Conservation (phyloP, 2,888 invertebrate genomes). For the Lasioglossum calceatum region DNA sequence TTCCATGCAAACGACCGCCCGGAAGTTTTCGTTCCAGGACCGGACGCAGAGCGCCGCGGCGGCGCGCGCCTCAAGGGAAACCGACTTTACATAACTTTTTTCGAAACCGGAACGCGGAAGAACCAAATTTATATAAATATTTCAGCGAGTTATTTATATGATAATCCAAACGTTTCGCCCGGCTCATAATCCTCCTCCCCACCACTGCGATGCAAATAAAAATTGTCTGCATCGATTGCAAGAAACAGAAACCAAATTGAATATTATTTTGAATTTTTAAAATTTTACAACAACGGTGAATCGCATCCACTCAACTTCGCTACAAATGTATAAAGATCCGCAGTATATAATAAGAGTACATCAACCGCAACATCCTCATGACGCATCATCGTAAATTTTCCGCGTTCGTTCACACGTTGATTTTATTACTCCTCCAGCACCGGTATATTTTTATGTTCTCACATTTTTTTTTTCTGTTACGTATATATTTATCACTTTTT, state of each 20-base stretch:
- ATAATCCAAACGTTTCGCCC: not conserved
- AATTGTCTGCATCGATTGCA: too few relatives aligned
- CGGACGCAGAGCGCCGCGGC: not conserved
- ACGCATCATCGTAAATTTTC: not conserved
- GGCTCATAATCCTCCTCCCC: not conserved
- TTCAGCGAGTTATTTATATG: not conserved
- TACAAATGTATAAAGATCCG: too few relatives aligned
- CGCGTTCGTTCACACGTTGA: not conserved
- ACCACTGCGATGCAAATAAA: not conserved
- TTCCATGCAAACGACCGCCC: constrained; percentile 19
- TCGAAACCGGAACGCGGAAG: not conserved
- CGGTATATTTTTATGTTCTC: not conserved
- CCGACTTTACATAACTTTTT: not conserved
- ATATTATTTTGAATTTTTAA: too few relatives aligned
- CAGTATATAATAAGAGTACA: not conserved
- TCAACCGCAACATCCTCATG: not conserved
- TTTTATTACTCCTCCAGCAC: not conserved
- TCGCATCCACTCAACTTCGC: too few relatives aligned
- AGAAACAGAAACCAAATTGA: too few relatives aligned
- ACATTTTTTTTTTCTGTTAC: not conserved
- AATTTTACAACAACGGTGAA: too few relatives aligned
- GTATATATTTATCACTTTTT: not conserved
- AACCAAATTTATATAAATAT: not conserved
- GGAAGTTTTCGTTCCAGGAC: not conserved
- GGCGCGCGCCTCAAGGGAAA: not conserved